Base-by-base conservation (phyloP, 2,888 invertebrate species). In the Idaea dimidiata region DNA sequence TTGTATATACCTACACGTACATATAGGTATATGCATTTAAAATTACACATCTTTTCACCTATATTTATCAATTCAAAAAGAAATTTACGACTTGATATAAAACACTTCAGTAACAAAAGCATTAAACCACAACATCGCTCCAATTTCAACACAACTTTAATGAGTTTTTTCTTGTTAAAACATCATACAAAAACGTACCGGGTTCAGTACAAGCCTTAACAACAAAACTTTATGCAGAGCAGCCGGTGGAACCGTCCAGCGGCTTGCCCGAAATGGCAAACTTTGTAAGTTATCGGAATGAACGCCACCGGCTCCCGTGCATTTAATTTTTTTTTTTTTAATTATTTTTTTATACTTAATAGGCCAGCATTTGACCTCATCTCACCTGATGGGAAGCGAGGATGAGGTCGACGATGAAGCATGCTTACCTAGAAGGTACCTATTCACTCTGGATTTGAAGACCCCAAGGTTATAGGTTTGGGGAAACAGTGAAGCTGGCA, bases 201-300 rank as follows among this genome's bases (percentile, higher is more conserved):
- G 57, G 31, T 17, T 64, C 54, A 18, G 66, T 58, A 66, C 64
- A 61, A 66, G 59, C 59, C 66, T 59, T 67, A 61, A 54, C 54
- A 16, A 59, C 61, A 62, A 72, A 80, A 80, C 75, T 79, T 77
- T 71, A 76, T 75, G 73, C 73, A 74, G 77, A 79, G 63, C 71
- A 70, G 59, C 53, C 64, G 59, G 24, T 53, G 59, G 43, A 57
- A 58, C 62, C 65, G 57, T 57, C 60, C 56, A 59, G 58, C 58
- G 62, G 24, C 62, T 54, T 63, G 67, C 59, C 72, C 72, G 72
- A 75, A 79, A 79, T 74, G 75, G 68, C 63, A 68, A 75, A 83
- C 72, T 80, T 82, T 65, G 59, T 65, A 79, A 81, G 69, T 83
- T 80, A 76, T 80, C 73, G 73, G n/a, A n/a, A n/a, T n/a, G 66